A percentile compares a stretch with the other conserved stretches of the same genome.
These are phyloP conservation scores for Pimephales promelas DNA, from an alignment of 2,113 vertebrate genomes.

Conservation along the genomic window DNA sequence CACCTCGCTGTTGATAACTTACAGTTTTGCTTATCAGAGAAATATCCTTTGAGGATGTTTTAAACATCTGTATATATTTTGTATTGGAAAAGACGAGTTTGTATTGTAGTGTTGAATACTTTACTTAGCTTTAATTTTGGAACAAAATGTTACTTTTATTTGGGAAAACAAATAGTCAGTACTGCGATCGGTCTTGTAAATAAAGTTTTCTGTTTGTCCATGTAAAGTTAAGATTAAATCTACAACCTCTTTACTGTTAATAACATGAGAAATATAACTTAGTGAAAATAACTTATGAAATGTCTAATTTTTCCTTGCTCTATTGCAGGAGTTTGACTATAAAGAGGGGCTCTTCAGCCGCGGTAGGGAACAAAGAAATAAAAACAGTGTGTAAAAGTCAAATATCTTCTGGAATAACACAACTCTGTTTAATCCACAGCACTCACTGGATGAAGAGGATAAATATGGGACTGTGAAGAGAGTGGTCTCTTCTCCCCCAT, in stretches of 20 bases:
- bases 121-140: background rate
- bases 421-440: conserved; percentile 35
- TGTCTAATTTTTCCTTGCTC: background rate
- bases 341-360: conserved; percentile 56
- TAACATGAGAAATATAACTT: background rate
- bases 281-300: background rate
- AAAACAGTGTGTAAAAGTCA: background rate
- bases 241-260: background rate
- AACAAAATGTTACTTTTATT: background rate
- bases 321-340: conserved; percentile 64
- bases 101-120: no score
- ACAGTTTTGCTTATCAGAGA: background rate
- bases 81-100: background rate
- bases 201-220: background rate
- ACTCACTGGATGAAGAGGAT: conserved; percentile 45
- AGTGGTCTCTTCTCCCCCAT: conserved; percentile 34
- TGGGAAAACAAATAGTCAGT: background rate
- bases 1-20: background rate
- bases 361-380: conserved; percentile 16
- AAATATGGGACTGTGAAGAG: conserved; percentile 56
- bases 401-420: background rate
- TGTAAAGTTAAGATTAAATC: background rate
- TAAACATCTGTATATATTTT: background rate
- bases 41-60: background rate
- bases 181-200: background rate